These are phyloP conservation scores for Pandemis corylana DNA, from an alignment of 2,888 invertebrate genomes.

Conservation along the genomic window DNA sequence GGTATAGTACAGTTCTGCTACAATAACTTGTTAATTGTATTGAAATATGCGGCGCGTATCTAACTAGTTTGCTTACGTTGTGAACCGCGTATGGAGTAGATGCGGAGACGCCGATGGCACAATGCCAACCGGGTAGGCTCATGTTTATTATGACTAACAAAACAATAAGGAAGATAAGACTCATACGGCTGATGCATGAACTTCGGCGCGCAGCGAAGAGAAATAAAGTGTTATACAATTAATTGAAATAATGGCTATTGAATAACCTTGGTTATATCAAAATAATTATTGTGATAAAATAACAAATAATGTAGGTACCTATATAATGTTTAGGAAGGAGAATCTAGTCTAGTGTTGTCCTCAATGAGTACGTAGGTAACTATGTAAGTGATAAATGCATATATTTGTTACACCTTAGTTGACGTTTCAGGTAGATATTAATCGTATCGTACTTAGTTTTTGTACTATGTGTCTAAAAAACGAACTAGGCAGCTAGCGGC, in stretches of 20 bases:
- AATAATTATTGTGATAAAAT: not conserved
- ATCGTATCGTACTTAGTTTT: not conserved
- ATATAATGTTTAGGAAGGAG: not conserved
- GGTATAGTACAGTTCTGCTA: slow-evolving; percentile 61
- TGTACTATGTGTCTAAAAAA: not conserved
- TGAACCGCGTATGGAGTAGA: slow-evolving; percentile 61
- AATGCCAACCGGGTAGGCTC: slow-evolving; percentile 56
- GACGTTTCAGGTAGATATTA: not conserved
- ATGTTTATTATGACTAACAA: slow-evolving; percentile 39
- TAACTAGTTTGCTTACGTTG: slow-evolving; percentile 51
- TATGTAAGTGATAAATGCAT: not conserved
- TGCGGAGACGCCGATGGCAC: slow-evolving; percentile 69
- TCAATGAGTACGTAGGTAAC: not conserved
- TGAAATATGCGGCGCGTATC: slow-evolving; percentile 67
- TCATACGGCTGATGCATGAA: slow-evolving; percentile 19
- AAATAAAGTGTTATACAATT: slow-evolving; percentile 2
- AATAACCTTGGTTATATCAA: not conserved
- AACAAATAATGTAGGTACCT: not conserved
- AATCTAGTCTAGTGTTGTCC: not conserved
- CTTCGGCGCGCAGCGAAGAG: slow-evolving; percentile 42
- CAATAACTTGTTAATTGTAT: slow-evolving; percentile 70
- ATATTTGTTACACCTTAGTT: not conserved
- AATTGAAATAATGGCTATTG: not conserved
- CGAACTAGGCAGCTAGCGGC: slow-evolving; percentile 6
- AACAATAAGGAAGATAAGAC: slow-evolving; percentile 41